A percentile compares a stretch with the other conserved stretches of the same genome.
Conservation (phyloP, 2,113 vertebrate genomes). For the Nothocercus julius region DNA sequence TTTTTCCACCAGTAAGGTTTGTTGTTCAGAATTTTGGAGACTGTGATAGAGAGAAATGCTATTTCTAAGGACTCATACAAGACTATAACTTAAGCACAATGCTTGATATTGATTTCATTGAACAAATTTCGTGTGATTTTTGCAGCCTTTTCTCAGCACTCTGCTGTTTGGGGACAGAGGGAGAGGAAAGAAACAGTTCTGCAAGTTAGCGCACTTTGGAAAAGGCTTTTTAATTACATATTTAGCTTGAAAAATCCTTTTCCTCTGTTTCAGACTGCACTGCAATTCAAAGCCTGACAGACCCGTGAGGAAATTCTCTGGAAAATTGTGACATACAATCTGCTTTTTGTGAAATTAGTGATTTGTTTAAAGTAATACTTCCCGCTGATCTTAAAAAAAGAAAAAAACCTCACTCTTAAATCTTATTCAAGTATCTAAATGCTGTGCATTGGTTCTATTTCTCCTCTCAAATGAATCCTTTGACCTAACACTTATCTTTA, state of each 20-base stretch:
- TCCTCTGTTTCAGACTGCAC: neutral
- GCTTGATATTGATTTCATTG: neutral
- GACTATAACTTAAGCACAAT: neutral
- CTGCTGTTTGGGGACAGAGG: neutral
- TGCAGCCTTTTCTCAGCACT: neutral
- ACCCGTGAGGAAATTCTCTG: neutral
- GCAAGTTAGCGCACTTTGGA: neutral
- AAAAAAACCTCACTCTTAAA: neutral
- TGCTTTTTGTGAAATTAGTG: neutral
- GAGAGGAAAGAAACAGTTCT: neutral
- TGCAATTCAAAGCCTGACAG: neutral
- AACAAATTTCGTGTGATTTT: neutral
- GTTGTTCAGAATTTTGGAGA: neutral
- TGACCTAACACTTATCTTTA: constrained; percentile 4
- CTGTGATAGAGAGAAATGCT: neutral
- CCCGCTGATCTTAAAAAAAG: neutral
- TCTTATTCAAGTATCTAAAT: neutral
- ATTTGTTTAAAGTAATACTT: neutral
- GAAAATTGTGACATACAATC: neutral
- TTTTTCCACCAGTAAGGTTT: neutral
- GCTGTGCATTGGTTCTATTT: neutral
- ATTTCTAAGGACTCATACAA: neutral
- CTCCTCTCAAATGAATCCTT: neutral
- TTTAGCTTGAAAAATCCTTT: neutral
- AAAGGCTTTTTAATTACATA: neutral